These are phyloP conservation scores for Psix sp. DNA, from an alignment of 1,140 invertebrate species.

Conservation along the genomic window DNA sequence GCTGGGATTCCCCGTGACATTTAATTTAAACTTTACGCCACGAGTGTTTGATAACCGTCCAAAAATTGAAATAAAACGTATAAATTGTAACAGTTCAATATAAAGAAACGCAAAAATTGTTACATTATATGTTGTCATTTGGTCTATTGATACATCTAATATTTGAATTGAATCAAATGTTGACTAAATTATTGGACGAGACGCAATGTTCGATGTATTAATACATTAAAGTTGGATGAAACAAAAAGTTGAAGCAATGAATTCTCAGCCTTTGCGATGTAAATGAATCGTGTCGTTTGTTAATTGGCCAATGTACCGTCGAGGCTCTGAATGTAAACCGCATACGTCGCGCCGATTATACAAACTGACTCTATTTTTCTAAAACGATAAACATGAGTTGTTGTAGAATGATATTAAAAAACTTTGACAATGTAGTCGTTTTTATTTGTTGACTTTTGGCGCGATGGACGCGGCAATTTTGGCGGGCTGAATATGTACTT, in stretches of 20 bases:
- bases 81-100: too few relatives aligned
- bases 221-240: too few relatives aligned
- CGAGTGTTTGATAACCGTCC: constrained; percentile 9
- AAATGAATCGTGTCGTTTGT: constrained; percentile 36
- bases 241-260: too few relatives aligned
- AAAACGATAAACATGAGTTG: constrained; percentile 8
- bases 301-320: constrained; percentile 13
- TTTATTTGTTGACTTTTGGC: constrained; percentile 22
- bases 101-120: too few relatives aligned
- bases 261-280: too few relatives aligned
- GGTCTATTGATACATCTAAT: constrained; percentile 41
- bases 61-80: constrained; percentile 1
- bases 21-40: too few relatives aligned
- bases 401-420: background rate
- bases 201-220: too few relatives aligned
- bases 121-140: constrained; percentile 19
- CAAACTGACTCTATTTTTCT: constrained; percentile 43
- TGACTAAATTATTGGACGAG: too few relatives aligned
- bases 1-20: constrained; percentile 24
- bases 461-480: constrained; percentile 11
- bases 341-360: constrained; percentile 18
- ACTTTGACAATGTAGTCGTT: background rate
- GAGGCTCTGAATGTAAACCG: constrained; percentile 2
- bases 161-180: too few relatives aligned
- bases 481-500: constrained; percentile 11